Conservation (phyloP, 2,797 vertebrate species). For the Xyrichtys novacula region DNA sequence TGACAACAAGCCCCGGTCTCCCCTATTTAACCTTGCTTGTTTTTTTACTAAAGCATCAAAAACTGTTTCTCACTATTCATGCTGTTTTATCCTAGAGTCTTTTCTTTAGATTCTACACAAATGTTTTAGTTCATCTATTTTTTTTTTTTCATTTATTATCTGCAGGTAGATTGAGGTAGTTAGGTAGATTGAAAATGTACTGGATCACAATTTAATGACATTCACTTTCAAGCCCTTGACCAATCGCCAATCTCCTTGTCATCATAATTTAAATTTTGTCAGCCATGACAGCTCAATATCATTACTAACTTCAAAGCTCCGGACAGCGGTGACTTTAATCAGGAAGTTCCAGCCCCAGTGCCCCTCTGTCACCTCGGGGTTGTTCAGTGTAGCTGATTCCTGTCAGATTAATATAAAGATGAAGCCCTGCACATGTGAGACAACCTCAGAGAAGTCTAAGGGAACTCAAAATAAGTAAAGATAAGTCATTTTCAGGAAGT, state of each 20-base stretch:
- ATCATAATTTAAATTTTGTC: conserved; percentile 54
- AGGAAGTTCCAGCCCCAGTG: conserved; percentile 34
- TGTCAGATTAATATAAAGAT: conserved; percentile 60
- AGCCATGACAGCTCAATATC: conserved; percentile 56
- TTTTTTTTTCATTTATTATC: background rate
- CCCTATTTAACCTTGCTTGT: too few relatives aligned
- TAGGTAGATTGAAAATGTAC: background rate
- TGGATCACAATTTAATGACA: conserved; percentile 2
- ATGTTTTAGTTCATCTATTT: background rate
- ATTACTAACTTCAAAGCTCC: conserved; percentile 66
- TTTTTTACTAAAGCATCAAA: background rate
- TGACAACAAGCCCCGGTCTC: too few relatives aligned
- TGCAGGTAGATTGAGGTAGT: too few relatives aligned
- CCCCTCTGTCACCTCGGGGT: conserved; percentile 48
- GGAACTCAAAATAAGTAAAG: too few relatives aligned
- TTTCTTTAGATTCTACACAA: background rate
- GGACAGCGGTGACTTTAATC: conserved; percentile 61
- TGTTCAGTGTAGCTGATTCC: conserved; percentile 31
- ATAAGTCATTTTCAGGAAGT: too few relatives aligned
- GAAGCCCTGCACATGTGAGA: conserved; percentile 28
- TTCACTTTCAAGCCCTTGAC: conserved; percentile 27
- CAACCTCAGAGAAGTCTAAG: conserved; percentile 20
- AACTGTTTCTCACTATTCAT: background rate
- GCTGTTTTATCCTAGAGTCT: too few relatives aligned
- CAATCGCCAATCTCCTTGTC: conserved; percentile 51